Conservation (phyloP, 2,888 invertebrate genomes). For the Brachylomia viminalis region DNA sequence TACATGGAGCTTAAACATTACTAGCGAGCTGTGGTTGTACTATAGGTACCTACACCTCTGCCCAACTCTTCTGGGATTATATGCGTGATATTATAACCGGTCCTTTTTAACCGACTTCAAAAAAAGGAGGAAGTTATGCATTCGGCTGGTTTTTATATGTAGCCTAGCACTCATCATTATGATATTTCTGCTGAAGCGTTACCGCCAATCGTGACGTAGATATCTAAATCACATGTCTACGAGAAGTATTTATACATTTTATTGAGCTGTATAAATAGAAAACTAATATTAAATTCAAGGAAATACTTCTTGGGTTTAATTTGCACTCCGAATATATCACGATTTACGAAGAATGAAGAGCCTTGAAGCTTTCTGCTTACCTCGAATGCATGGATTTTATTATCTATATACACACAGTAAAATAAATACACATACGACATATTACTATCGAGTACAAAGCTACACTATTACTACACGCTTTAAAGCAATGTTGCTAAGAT, state of each 20-base stretch:
- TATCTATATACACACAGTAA: too few relatives aligned
- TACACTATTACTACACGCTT: not conserved
- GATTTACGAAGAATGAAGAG: not conserved
- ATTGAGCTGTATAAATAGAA: constrained; percentile 54
- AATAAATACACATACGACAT: too few relatives aligned
- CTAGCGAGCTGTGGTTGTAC: too few relatives aligned
- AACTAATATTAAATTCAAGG: constrained; percentile 48
- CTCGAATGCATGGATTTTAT: not conserved
- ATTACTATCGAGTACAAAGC: too few relatives aligned
- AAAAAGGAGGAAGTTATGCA: not conserved
- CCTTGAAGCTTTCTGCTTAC: constrained; percentile 13
- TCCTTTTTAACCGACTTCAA: too few relatives aligned
- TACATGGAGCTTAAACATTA: not conserved
- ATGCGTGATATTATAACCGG: not conserved
- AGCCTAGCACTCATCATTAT: not conserved
- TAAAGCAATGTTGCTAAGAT: not conserved
- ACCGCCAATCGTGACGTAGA: constrained; percentile 57
- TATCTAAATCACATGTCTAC: constrained; percentile 48
- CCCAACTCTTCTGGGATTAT: accelerated
- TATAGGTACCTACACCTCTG: not conserved
- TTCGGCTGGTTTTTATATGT: not conserved
- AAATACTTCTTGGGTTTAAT: constrained; percentile 10
- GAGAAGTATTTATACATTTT: constrained; percentile 54
- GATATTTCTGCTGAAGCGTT: constrained; percentile 25
- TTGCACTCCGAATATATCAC: not conserved